These are phyloP conservation scores for Himalopsyche kuldschensis DNA, from an alignment of 2,888 invertebrate species.

Conservation along the genomic window DNA sequence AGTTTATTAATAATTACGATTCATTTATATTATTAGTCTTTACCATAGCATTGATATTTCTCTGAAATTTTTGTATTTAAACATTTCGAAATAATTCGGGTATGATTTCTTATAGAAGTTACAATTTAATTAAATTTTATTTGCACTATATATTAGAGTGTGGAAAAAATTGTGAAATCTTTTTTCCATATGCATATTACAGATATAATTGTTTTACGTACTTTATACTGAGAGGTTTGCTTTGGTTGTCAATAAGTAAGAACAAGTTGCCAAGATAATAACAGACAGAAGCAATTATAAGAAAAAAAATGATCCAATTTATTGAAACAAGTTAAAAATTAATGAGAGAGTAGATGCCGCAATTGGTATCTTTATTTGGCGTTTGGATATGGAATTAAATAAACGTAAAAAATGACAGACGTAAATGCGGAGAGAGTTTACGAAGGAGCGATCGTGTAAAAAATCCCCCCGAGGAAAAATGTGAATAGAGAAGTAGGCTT, in stretches of 20 bases:
- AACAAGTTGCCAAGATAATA: background rate
- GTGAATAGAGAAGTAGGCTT: background rate
- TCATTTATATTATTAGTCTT: too few species aligned
- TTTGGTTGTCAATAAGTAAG: background rate
- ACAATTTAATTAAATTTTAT: too few species aligned
- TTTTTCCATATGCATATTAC: background rate
- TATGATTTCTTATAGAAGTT: too few species aligned
- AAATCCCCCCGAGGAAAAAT: background rate
- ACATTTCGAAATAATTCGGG: too few species aligned
- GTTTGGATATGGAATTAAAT: background rate
- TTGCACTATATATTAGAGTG: too few species aligned
- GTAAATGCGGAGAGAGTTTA: background rate
- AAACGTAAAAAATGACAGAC: background rate
- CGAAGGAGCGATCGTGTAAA: background rate
- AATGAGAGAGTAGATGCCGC: slow-evolving; percentile 2
- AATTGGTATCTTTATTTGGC: background rate
- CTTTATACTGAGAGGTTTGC: background rate
- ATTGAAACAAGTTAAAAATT: slow-evolving; percentile 13
- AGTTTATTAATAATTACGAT: too few species aligned
- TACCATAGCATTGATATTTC: too few species aligned
- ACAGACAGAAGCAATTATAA: background rate
- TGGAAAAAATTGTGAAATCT: too few species aligned
- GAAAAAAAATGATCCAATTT: slow-evolving; percentile 16
- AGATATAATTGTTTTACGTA: background rate
- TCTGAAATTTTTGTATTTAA: too few species aligned